Base-by-base conservation (phyloP, 1,140 invertebrate genomes). In the Monomorium pharaonis region DNA sequence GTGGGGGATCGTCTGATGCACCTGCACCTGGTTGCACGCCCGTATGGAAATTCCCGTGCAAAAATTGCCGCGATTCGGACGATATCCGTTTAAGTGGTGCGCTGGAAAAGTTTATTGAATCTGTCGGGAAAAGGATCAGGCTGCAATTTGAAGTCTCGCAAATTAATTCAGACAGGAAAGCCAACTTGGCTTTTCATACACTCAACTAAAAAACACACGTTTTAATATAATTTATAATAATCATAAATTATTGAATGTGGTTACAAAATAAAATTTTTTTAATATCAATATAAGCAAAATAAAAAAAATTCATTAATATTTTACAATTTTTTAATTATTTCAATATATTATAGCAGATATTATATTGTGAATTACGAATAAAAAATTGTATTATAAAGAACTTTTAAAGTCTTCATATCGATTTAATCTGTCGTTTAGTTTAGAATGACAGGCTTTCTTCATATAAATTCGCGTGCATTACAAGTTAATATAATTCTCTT, bases 61-160 rank as follows among this genome's bases (percentile, higher is more conserved):
- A 91, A 84, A 92, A 93, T 92, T 89, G 91, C 93, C 88, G 90
- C 92, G 91, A 94, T 94, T 93, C 90, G 90, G 89, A 91, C 90
- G 92, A 92, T 93, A 92, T 89, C n/a, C 87, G 91, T 88, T 92
- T 91, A 90, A 92, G 91, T 88, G 88, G 89, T 88, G 84, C 87
- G 70, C 33, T 54, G 86, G 67, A 80, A 65, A 88, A 86, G 87
- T 91, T 90, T 90, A 88, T 91, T 77, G 88, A 88, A 91, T 92
- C 88, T 87, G 58, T 44, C 67, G 54, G 69, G 54, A 81, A 89
- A 85, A 67, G 14, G 67, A n/a, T 37, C 49, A 56, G 47, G n/a
- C 2, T 67, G 67, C 81, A 76, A 90, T 78, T 75, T 44, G 10
- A 83, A 58, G 37, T 74, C 14, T 5, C 42, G 24, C 16, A 14